Conservation (phyloP, 2,113 vertebrate species). For the Pygoscelis antarcticus region DNA sequence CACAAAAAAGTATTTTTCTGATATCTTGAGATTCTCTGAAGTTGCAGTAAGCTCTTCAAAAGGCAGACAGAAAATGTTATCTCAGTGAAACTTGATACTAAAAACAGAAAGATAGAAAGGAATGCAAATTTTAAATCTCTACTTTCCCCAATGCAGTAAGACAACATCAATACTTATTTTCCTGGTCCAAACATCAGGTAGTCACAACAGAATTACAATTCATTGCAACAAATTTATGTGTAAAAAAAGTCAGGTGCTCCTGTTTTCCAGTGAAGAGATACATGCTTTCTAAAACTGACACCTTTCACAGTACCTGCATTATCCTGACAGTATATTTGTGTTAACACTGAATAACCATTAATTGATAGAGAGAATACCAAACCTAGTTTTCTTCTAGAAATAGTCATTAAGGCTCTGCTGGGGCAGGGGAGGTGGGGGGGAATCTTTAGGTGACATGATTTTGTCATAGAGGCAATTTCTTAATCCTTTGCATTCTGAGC, state of each 20-base stretch:
- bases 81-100: neutral
- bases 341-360: neutral
- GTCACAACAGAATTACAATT: slow-evolving; percentile 5
- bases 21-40: slow-evolving; percentile 26
- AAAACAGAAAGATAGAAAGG: neutral
- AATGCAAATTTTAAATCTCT: neutral
- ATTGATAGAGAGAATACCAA: too few relatives aligned
- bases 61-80: neutral
- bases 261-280: neutral
- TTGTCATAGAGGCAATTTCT: neutral
- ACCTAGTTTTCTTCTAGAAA: neutral
- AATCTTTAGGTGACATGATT: neutral
- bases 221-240: neutral
- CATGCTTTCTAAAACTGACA: neutral
- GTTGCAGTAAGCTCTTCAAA: neutral
- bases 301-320: neutral
- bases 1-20: neutral
- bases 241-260: neutral
- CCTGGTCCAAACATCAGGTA: neutral
- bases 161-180: neutral
- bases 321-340: neutral
- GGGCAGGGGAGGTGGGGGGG: too few relatives aligned
- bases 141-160: neutral
- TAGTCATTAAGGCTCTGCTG: neutral
- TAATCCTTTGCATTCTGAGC: neutral